These are phyloP conservation scores for Psittacula cyanocephala DNA, from an alignment of 2,113 vertebrate species.

Conservation along the genomic window DNA sequence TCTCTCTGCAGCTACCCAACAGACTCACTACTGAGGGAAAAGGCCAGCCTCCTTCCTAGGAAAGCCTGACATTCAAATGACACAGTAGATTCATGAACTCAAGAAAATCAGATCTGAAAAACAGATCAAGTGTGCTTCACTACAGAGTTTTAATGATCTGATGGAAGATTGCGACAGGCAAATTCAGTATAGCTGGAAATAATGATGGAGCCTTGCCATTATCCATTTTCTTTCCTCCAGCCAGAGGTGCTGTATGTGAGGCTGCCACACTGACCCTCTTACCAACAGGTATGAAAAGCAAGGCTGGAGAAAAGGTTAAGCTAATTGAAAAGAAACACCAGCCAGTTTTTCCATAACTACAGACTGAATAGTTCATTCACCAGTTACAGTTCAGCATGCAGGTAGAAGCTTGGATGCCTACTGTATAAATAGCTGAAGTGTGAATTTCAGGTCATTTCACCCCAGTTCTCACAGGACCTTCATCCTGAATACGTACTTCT, in stretches of 20 bases:
- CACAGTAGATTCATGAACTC: background rate
- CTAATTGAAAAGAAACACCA: background rate
- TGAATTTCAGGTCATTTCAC: background rate
- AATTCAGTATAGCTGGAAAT: background rate
- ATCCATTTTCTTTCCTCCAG: background rate
- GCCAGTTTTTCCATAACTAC: background rate
- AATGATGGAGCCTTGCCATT: background rate
- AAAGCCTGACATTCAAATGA: background rate
- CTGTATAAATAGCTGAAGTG: background rate
- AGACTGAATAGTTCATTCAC: background rate
- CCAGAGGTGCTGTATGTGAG: background rate
- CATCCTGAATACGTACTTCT: background rate
- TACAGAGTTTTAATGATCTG: background rate
- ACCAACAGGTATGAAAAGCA: background rate
- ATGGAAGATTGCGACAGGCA: background rate
- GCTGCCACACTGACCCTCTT: background rate
- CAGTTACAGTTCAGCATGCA: background rate
- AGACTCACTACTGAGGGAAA: rapidly evolving
- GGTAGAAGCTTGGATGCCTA: background rate
- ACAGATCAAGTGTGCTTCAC: background rate
- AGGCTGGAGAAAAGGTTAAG: background rate
- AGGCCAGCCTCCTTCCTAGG: background rate
- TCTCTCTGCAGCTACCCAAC: background rate
- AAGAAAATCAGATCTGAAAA: background rate
- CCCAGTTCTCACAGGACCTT: background rate